phyloP scores from a whole-genome alignment of 2,797 vertebrate species.

The Myripristis jacobus region DNA sequence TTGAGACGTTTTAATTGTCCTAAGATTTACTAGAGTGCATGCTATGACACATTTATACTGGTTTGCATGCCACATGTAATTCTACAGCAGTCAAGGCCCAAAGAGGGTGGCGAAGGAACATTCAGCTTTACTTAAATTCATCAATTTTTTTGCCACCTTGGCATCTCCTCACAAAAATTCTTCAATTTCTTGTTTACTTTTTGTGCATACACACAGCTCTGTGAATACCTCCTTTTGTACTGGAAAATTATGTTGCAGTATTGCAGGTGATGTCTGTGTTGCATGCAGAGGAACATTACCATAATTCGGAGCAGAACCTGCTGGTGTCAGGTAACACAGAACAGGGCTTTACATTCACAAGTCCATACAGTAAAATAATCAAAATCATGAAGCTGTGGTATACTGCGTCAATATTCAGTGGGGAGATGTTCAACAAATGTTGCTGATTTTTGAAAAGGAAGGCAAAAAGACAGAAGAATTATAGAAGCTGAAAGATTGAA shows the following conservation, averaged over 20 bases:
- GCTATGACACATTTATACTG: conserved; percentile 32
- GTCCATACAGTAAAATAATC: too few species aligned
- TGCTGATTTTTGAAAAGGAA: too few species aligned
- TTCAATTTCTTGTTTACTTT: not conserved
- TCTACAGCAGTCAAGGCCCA: not conserved
- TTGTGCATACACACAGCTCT: not conserved
- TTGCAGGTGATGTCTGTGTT: not conserved
- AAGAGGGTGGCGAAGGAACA: conserved; percentile 1
- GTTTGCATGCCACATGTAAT: conserved; percentile 19
- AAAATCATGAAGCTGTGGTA: too few species aligned
- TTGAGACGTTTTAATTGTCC: conserved; percentile 69
- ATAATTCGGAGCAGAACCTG: not conserved
- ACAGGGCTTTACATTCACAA: too few species aligned
- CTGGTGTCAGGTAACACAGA: not conserved
- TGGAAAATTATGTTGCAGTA: not conserved
- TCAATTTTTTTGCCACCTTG: not conserved
- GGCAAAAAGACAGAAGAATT: too few species aligned
- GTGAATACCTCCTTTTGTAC: not conserved
- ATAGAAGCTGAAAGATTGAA: too few species aligned
- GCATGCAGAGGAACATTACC: not conserved
- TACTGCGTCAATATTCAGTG: too few species aligned
- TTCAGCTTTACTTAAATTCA: conserved; percentile 1
- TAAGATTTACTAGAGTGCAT: conserved; percentile 39
- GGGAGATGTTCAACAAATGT: too few species aligned
- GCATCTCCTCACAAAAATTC: too few species aligned